Percentiles rank a stretch among this genome's conserved stretches.
phyloP scores from a whole-genome alignment of 53 echinoderm and acorn worm genomes.

The Temnopleurus reevesii region DNA sequence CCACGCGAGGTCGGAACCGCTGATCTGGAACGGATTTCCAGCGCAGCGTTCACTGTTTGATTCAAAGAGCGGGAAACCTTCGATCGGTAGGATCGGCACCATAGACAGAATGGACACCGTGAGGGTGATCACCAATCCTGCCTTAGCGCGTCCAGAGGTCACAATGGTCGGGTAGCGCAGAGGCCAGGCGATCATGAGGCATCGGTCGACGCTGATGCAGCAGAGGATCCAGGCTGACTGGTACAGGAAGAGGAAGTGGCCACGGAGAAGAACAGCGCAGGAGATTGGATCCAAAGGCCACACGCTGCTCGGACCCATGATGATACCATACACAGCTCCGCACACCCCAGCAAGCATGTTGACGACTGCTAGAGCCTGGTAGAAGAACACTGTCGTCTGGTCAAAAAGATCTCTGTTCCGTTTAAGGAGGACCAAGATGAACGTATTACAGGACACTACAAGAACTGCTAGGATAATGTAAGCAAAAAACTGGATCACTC shows the following conservation, averaged over 20 bases:
- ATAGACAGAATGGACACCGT: neutral
- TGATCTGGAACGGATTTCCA: constrained; percentile 29
- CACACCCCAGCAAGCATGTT: constrained; percentile 43
- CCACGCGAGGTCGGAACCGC: constrained; percentile 42
- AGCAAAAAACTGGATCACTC: neutral
- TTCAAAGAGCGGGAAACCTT: constrained; percentile 17
- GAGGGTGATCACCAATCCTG: neutral
- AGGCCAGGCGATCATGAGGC: constrained; percentile 28
- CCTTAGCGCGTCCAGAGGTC: constrained; percentile 7
- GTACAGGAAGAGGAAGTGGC: constrained; percentile 34
- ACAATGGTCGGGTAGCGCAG: constrained; percentile 50
- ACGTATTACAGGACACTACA: constrained; percentile 6
- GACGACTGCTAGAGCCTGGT: constrained; percentile 17
- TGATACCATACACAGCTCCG: constrained; percentile 29
- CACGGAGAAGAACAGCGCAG: constrained; percentile 22
- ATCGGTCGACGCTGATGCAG: constrained; percentile 44
- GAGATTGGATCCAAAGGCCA: constrained; percentile 35
- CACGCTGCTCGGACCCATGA: constrained; percentile 27
- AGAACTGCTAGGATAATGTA: neutral
- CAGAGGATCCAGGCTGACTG: constrained; percentile 40
- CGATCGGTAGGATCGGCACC: neutral
- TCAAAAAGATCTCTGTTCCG: constrained; percentile 21
- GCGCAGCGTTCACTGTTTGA: neutral
- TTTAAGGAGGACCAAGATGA: neutral
- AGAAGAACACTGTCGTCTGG: constrained; percentile 42